Conservation (phyloP, 2,797 vertebrate genomes). For the Alcedo quadribrachys region DNA sequence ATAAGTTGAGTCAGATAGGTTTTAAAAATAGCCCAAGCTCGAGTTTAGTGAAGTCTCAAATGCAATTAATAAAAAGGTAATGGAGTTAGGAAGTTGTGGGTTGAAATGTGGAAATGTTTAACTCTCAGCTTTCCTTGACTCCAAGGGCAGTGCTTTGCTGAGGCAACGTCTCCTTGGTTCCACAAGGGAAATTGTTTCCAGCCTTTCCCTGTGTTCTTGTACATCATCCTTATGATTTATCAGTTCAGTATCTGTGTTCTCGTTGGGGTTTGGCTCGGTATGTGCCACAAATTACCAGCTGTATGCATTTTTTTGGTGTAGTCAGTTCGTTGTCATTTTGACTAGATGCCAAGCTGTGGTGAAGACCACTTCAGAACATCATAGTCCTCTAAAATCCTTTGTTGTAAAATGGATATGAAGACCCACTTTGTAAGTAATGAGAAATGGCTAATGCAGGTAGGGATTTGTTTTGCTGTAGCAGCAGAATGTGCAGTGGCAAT, state of each 20-base stretch:
- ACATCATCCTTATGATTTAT: not conserved
- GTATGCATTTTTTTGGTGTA: not conserved
- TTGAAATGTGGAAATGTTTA: constrained; percentile 48
- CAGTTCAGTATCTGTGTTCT: constrained; percentile 18
- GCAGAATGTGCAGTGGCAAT: constrained; percentile 45
- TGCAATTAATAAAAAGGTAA: constrained; percentile 66
- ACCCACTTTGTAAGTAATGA: constrained; percentile 48
- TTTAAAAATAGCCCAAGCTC: constrained; percentile 72
- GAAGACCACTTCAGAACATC: constrained; percentile 51
- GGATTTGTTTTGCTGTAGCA: constrained; percentile 59
- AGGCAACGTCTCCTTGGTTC: not conserved
- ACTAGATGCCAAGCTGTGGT: not conserved
- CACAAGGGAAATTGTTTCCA: not conserved
- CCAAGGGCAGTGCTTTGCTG: not conserved
- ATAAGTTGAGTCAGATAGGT: constrained; percentile 63
- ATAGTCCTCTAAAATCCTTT: constrained; percentile 33
- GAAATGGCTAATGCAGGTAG: constrained; percentile 50
- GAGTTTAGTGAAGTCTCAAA: constrained; percentile 66
- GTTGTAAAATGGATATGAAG: constrained; percentile 59
- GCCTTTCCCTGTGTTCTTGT: not conserved
- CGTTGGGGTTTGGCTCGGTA: not conserved
- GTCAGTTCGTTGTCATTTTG: constrained; percentile 16
- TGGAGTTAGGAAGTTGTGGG: constrained; percentile 62
- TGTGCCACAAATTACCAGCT: constrained; percentile 26
- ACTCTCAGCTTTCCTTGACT: constrained; percentile 6